Evolutionary conservation across 2,113 vertebrate species (phyloP).

Genomic region (Solenodon paradoxus): DNA sequence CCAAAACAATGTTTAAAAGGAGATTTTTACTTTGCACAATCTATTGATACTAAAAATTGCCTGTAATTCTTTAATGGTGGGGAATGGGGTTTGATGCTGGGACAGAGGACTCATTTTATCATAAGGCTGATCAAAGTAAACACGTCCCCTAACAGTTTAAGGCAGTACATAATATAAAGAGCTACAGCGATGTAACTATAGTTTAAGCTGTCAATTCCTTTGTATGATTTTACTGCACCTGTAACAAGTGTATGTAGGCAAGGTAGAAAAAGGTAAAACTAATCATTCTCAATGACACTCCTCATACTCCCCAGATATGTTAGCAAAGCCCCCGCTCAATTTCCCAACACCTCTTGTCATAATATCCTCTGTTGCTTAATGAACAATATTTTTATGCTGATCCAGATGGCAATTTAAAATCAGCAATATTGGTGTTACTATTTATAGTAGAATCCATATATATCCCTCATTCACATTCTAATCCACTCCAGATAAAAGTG

Average conservation of each 20-base stretch:
- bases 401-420: not conserved
- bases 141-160: not conserved
- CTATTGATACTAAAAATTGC: not conserved
- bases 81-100: not conserved
- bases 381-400: not conserved
- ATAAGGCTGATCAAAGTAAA: not conserved
- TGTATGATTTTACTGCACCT: not conserved
- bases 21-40: not conserved
- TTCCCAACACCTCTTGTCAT: not conserved
- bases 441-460: not conserved
- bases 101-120: not conserved
- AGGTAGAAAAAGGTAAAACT: not conserved
- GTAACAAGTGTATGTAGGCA: not conserved
- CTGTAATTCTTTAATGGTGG: not conserved
- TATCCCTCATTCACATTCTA: not conserved
- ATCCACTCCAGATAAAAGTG: not conserved
- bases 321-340: not conserved
- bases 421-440: not conserved
- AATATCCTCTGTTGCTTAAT: not conserved
- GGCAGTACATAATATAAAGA: not conserved
- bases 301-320: not conserved
- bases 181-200: not conserved
- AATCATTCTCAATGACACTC: not conserved
- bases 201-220: not conserved
- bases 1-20: not conserved